Base-by-base conservation (phyloP, 2,888 invertebrate species). In the Anorthoa munda region DNA sequence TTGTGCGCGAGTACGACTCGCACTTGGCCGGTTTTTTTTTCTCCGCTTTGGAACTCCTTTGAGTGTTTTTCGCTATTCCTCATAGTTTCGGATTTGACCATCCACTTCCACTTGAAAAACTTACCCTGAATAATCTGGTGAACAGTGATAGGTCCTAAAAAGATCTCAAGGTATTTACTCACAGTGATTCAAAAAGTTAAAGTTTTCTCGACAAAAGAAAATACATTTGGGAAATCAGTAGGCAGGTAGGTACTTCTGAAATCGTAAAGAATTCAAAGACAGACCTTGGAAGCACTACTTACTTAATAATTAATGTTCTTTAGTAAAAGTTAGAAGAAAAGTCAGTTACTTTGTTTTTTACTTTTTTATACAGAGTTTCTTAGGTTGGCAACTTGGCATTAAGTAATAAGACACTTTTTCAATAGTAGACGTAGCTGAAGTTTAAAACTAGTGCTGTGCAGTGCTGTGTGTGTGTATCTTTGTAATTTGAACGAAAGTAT, bases 161-260 rank as follows among this genome's bases (percentile, higher is more conserved):
- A 84, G 77, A 66, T 39, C 39, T 39, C 7, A 9, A 39, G 9
- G 39, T 39, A 82, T 82, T 85, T 83, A 84, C 86, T 85, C 84
- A 81, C 84, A 82, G 81, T 88, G 86, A 90, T 90, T 89, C 88
- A 85, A 88, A 89, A 91, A 90, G 87, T 89, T 89, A 75, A 77
- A 81, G 75, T 81, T 82, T 84, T 84, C 81, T 77, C 58, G 75
- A 77, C 72, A 79, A 75, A 74, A 68, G 63, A 66, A 77, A 81
- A 78, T 77, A 69, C 81, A 73, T 82, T 79, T 79, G 77, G 80
- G 82, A 80, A 86, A 86, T 79, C 78, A 80, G 72, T 69, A 63
- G n/a, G 53, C 61, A 61, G 31, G 13, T 68, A 66, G 46, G 58
- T 72, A 78, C 71, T 75, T 64, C 31, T 65, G 64, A 66, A 69